Evolutionary conservation across 2,797 vertebrate genomes (phyloP), one percentile per base, ranked within the genome.

Genomic region (Megalops cyprinoides): DNA sequence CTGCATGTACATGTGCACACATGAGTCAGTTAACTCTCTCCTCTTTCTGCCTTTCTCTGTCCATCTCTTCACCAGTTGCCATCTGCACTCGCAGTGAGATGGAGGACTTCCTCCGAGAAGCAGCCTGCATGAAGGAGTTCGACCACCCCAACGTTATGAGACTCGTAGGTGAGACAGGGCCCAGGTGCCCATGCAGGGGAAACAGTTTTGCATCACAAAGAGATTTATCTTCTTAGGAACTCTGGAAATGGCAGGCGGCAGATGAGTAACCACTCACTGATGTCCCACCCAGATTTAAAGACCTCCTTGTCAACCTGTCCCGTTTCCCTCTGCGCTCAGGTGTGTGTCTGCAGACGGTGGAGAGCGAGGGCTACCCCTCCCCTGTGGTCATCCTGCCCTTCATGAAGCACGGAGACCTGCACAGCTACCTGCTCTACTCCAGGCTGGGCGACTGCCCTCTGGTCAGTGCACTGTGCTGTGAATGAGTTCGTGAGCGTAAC

Each of bases 121-220:
- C 97, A 0, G 96, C 96, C 71, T 97, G 97, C 87, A 98, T 98
- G 97, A 98, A 97, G 82, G 97, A 98, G 90, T 98, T 98, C 0
- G 97, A 98, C 89, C 97, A 98, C 84, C 90, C 93, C 76, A 98
- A 97, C 0, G 97, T 97, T 85, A 98, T 97, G 97, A 94, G 95
- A 86, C 95, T 98, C 25, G 91, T 97, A 0, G 96, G 97, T 97
- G 84, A 93, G 92, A 65, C 0, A 28, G 46, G n/a, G 58, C 3
- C 7, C 1, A 14, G 3, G n/a, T 7, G 18, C 9, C 3, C 8
- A 12, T 20, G 25, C 7, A 28, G 4, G n/a, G n/a, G n/a, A n/a
- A 48, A 48, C 46, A 12, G 15, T 14, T 53, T 3, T 14, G 18
- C 51, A 10, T 18, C 18, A 15, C 51, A 14, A 51, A 53, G 53